phyloP scores from a whole-genome alignment of 2,888 invertebrate genomes.

The Steinernema hermaphroditum region DNA sequence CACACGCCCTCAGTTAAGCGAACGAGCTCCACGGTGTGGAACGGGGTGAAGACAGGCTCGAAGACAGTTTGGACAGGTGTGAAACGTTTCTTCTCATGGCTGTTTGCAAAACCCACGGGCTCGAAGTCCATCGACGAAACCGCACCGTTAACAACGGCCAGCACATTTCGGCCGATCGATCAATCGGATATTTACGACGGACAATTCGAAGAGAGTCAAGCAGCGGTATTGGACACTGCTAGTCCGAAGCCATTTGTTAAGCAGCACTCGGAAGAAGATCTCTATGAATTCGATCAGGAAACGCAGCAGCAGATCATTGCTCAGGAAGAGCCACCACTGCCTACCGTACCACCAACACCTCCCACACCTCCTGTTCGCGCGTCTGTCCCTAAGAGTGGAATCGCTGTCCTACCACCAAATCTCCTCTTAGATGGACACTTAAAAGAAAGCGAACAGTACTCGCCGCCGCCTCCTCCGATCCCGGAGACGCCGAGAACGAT shows the following conservation, averaged over 20 bases:
- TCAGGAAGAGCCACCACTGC: not conserved
- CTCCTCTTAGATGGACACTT: not conserved
- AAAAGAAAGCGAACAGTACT: not conserved
- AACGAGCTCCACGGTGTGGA: not conserved
- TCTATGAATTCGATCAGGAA: conserved; percentile 9
- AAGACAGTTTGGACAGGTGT: not conserved
- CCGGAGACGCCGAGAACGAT: conserved; percentile 5
- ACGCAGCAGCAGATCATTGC: not conserved
- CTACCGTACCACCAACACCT: not conserved
- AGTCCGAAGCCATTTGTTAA: conserved; percentile 24
- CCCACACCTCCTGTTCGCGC: conserved; percentile 1
- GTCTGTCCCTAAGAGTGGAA: not conserved
- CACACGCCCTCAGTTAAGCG: not conserved
- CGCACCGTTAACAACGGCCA: conserved; percentile 1
- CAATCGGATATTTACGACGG: conserved; percentile 26
- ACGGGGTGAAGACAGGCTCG: not conserved
- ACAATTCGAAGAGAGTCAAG: not conserved
- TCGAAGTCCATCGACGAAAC: conserved; percentile 25
- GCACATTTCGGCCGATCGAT: conserved; percentile 12
- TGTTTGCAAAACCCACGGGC: not conserved
- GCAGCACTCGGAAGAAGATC: conserved; percentile 24
- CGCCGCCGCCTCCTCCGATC: conserved; percentile 19
- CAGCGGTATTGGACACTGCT: not conserved
- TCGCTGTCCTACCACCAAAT: not conserved
- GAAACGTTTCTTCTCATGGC: conserved; percentile 14